phyloP scores from a whole-genome alignment of 1,140 invertebrate genomes.

The Vanessa atalanta region DNA sequence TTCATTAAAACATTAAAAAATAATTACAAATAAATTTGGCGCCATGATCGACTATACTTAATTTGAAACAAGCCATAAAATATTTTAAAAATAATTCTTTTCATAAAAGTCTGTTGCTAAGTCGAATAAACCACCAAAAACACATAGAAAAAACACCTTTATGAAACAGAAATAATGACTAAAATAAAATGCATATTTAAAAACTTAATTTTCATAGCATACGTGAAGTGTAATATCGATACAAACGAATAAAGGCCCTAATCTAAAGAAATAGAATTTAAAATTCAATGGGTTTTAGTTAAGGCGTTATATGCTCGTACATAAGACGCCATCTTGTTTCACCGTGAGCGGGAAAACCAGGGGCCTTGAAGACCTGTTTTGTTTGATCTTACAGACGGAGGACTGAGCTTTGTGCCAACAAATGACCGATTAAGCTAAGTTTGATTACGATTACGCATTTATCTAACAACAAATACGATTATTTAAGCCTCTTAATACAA shows the following conservation, averaged over 20 bases:
- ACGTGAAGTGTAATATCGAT: background rate
- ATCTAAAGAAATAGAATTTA: background rate
- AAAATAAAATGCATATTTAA: constrained; percentile 20
- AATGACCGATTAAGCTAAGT: constrained; percentile 27
- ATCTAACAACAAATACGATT: background rate
- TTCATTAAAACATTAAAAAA: constrained; percentile 24
- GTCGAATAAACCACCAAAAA: constrained; percentile 10
- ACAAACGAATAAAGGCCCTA: constrained; percentile 5
- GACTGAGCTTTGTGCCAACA: constrained; percentile 44
- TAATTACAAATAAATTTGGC: constrained; percentile 17
- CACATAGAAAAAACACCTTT: constrained; percentile 15
- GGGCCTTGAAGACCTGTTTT: constrained; percentile 70
- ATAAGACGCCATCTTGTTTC: constrained; percentile 59
- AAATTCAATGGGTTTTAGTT: background rate
- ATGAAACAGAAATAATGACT: constrained; percentile 10
- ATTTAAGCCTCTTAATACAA: too few relatives aligned
- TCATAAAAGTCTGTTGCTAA: constrained; percentile 18
- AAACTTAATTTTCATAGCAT: constrained; percentile 22
- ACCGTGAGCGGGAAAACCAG: constrained; percentile 60
- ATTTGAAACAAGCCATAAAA: constrained; percentile 26
- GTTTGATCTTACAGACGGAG: constrained; percentile 38
- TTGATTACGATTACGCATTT: constrained; percentile 16
- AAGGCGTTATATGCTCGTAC: constrained; percentile 2
- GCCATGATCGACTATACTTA: constrained; percentile 13
- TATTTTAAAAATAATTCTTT: constrained; percentile 23